Evolutionary conservation across 2,113 vertebrate species (phyloP).

Genomic region (Dendrocopos noguchii): DNA sequence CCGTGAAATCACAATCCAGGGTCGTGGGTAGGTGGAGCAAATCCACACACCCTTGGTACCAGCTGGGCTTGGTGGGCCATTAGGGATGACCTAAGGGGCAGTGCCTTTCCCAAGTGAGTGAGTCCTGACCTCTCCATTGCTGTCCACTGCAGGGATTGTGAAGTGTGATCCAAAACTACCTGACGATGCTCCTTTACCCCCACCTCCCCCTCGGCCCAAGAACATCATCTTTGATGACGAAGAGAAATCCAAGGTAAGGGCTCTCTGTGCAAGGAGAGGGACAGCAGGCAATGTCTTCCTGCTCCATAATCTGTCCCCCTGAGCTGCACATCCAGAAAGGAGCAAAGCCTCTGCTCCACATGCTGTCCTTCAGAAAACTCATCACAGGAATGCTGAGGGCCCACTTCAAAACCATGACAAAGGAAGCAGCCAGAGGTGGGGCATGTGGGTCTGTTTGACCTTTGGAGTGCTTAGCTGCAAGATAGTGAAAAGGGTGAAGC

Average conservation of each 20-base stretch:
- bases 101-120: neutral
- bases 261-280: neutral
- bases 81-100: neutral
- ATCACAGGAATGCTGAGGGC: neutral
- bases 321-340: neutral
- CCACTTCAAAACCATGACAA: neutral
- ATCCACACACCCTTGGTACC: neutral
- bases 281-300: neutral
- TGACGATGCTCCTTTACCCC: slow-evolving; percentile 81
- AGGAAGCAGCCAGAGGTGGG: neutral
- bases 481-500: neutral
- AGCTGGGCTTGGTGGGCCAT: neutral
- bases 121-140: neutral
- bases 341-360: neutral
- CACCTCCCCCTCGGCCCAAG: slow-evolving; percentile 85
- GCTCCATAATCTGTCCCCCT: neutral
- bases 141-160: slow-evolving; percentile 86
- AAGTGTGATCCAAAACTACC: slow-evolving; percentile 91
- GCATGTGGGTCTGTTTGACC: neutral
- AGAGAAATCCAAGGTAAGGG: slow-evolving; percentile 95
- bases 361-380: neutral
- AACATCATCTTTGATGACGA: slow-evolving; percentile 95
- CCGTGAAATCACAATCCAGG: neutral
- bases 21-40: neutral
- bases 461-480: neutral